phyloP scores from a whole-genome alignment of 2,888 invertebrate species.

The Dromius quadrimaculatus region DNA sequence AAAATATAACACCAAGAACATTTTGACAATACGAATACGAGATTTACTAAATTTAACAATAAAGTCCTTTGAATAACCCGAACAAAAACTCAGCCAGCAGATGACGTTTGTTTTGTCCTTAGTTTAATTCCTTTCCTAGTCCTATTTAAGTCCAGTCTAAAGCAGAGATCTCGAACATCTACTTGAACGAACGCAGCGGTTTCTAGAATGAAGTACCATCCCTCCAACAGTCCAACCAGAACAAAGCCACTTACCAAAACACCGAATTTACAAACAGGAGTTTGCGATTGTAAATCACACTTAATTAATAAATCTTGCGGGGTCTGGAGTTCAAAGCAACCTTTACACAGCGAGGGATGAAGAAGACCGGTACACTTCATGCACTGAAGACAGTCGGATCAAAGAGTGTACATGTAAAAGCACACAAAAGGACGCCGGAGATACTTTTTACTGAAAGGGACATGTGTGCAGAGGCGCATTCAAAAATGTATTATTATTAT shows the following conservation, averaged over 20 bases:
- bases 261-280: constrained; percentile 31
- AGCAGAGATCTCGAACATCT: too few relatives aligned
- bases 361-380: constrained; percentile 26
- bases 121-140: background rate
- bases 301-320: constrained; percentile 36
- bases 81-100: constrained; percentile 7
- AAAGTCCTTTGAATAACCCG: too few relatives aligned
- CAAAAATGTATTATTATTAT: background rate
- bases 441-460: too few relatives aligned
- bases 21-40: too few relatives aligned
- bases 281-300: constrained; percentile 32
- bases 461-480: constrained; percentile 6
- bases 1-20: too few relatives aligned
- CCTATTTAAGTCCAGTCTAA: background rate
- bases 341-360: background rate
- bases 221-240: constrained; percentile 4
- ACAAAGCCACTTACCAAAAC: constrained; percentile 31
- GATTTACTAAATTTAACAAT: too few relatives aligned
- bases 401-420: constrained; percentile 19
- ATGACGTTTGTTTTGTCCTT: constrained; percentile 11
- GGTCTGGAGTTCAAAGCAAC: constrained; percentile 12
- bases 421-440: constrained; percentile 23
- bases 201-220: background rate
- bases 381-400: constrained; percentile 22
- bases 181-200: too few relatives aligned